phyloP scores from a whole-genome alignment of 53 echinoderm and acorn worm species.

The Mesocentrotus franciscanus region DNA sequence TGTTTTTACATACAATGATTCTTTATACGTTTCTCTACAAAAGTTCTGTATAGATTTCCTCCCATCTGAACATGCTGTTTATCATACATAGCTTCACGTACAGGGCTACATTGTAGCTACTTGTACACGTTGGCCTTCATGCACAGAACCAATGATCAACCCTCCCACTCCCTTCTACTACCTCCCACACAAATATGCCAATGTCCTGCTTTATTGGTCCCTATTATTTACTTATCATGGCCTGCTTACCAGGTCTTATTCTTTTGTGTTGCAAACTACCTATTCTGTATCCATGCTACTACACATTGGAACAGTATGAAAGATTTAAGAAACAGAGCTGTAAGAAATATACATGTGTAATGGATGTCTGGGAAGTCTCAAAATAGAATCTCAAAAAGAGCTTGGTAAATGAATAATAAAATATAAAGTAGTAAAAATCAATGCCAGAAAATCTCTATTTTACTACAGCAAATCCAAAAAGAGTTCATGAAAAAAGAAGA shows the following conservation, averaged over 20 bases:
- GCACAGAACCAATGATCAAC: background rate
- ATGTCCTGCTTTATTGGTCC: background rate
- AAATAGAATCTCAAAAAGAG: background rate
- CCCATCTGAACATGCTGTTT: no score
- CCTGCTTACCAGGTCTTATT: background rate
- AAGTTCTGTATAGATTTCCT: no score
- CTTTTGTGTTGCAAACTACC: background rate
- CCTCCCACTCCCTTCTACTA: background rate
- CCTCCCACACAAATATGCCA: constrained; percentile 54
- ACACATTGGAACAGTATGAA: background rate
- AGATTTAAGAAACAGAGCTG: no score
- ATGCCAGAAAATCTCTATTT: background rate
- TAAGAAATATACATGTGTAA: no score
- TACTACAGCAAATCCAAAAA: background rate
- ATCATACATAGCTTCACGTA: background rate
- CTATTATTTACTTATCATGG: background rate
- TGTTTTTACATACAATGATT: no score
- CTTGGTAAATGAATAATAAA: background rate
- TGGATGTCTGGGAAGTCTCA: no score
- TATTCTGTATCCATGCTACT: background rate
- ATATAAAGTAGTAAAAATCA: no score
- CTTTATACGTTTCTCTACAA: no score
- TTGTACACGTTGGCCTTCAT: background rate
- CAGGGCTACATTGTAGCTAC: background rate
- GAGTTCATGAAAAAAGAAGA: background rate